phyloP scores from a whole-genome alignment of 2,113 vertebrate species.

The Bos indicus region DNA sequence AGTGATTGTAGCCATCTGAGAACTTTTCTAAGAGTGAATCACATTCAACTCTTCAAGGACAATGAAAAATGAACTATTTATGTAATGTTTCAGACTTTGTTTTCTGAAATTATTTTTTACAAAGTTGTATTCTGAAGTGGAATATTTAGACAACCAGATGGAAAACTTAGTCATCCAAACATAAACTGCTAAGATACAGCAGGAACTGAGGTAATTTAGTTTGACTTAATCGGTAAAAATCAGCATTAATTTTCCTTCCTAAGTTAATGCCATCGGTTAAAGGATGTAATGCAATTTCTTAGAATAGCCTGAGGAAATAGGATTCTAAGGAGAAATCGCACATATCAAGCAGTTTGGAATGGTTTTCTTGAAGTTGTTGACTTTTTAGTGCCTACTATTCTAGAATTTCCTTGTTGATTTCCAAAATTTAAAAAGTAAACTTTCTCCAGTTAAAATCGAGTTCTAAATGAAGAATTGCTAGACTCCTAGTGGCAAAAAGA shows the following conservation, averaged over 20 bases:
- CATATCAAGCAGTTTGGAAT: neutral
- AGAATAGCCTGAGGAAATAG: neutral
- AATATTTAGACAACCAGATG: neutral
- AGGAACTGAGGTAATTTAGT: neutral
- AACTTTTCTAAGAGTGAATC: neutral
- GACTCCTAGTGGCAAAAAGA: neutral
- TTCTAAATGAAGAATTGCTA: neutral
- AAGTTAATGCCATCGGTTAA: neutral
- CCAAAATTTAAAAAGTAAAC: neutral
- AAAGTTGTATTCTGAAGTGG: neutral
- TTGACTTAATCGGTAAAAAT: neutral
- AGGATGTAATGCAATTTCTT: neutral
- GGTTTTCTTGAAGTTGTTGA: neutral
- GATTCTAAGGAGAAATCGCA: neutral
- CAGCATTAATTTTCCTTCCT: neutral
- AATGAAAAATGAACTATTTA: neutral
- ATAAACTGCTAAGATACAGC: neutral
- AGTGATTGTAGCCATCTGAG: neutral
- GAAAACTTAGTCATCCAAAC: neutral
- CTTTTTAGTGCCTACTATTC: neutral
- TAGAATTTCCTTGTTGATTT: neutral
- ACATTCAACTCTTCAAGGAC: neutral
- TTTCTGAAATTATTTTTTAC: neutral
- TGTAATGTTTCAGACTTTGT: neutral
- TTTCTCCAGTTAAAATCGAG: neutral